Evolutionary conservation across 2,888 invertebrate genomes (phyloP).

Genomic region (Ormyrus rosae): DNA sequence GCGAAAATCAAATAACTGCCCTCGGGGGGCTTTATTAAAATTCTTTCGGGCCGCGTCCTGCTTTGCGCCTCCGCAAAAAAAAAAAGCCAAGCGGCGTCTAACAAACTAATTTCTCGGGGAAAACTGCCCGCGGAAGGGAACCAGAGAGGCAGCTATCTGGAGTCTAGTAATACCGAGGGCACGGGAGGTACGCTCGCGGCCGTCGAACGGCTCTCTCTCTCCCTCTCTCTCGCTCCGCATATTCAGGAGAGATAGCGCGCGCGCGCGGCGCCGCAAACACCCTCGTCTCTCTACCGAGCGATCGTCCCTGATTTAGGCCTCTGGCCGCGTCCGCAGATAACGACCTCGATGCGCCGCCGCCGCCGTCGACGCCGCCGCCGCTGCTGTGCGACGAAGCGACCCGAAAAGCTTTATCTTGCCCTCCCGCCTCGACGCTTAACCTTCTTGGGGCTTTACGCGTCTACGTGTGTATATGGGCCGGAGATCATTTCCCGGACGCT

Average conservation of each 20-base stretch:
- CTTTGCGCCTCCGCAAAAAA: too few species aligned
- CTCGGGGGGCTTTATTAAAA: too few species aligned
- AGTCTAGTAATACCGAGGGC: constrained; percentile 73
- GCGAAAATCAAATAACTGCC: too few species aligned
- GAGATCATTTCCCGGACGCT: constrained; percentile 27
- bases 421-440: constrained; percentile 56
- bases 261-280: constrained; percentile 63
- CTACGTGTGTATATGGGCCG: neutral
- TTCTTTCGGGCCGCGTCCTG: too few species aligned
- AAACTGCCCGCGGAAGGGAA: constrained; percentile 54
- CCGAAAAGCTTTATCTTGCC: constrained; percentile 70
- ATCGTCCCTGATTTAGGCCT: constrained; percentile 71
- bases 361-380: neutral
- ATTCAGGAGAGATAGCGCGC: constrained; percentile 69
- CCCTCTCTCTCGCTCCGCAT: constrained; percentile 63
- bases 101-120: constrained; percentile 6
- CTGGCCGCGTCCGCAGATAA: constrained; percentile 70
- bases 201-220: constrained; percentile 66
- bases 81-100: neutral
- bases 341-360: constrained; percentile 66
- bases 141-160: constrained; percentile 68
- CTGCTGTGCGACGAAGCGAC: constrained; percentile 63
- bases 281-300: constrained; percentile 59
- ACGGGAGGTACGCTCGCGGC: constrained; percentile 61
- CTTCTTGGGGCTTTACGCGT: constrained; percentile 55